Conservation (phyloP, 2,888 invertebrate genomes). For the Kuschelorhynchus macadamiae region DNA sequence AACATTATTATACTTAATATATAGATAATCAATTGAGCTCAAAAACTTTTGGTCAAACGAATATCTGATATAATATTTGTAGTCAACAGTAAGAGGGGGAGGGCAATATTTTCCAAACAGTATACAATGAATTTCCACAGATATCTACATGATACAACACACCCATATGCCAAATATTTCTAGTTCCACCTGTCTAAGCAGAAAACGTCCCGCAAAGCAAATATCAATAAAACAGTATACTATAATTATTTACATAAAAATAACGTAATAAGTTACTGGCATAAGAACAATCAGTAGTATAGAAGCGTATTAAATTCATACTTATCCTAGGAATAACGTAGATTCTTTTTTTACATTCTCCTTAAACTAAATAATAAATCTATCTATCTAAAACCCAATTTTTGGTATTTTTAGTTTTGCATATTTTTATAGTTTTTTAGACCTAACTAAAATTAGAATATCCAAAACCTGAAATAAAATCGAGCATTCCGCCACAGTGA, state of each 20-base stretch:
- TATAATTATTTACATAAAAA: conserved; percentile 20
- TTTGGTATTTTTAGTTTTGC: conserved; percentile 20
- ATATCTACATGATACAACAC: too few species aligned
- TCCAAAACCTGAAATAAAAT: conserved; percentile 28
- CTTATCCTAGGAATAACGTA: neutral
- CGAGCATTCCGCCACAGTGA: neutral
- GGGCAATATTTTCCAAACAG: too few species aligned
- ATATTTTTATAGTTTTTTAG: neutral
- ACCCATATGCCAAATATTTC: too few species aligned
- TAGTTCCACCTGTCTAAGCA: neutral
- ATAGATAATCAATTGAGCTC: too few species aligned
- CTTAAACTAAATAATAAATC: neutral
- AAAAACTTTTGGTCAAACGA: too few species aligned
- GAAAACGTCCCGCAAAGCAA: neutral
- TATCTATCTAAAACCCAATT: conserved; percentile 17
- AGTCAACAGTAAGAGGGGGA: too few species aligned
- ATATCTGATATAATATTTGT: too few species aligned
- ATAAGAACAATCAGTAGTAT: conserved; percentile 22
- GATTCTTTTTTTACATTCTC: conserved; percentile 1
- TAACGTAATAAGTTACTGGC: conserved; percentile 23
- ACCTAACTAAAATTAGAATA: neutral
- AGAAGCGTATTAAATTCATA: conserved; percentile 19
- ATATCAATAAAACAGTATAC: conserved; percentile 16
- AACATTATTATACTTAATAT: too few species aligned
- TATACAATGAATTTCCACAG: too few species aligned